Conservation (phyloP, 2,113 vertebrate genomes). For the Ammospiza nelsoni region DNA sequence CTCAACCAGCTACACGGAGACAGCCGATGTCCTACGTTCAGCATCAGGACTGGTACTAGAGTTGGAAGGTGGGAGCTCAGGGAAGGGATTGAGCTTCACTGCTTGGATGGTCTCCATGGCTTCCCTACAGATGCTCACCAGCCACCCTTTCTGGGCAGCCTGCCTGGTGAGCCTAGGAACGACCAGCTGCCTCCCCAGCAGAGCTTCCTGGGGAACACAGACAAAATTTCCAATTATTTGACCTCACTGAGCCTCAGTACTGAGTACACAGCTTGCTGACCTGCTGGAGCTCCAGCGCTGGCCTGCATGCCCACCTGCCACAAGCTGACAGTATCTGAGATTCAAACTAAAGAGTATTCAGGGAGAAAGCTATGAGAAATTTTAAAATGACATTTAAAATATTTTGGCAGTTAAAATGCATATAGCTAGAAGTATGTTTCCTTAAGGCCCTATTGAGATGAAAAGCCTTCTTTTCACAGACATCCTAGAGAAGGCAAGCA, state of each 20-base stretch:
- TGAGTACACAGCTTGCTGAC: not conserved
- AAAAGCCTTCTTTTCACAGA: not conserved
- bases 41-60: not conserved
- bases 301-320: fast-evolving
- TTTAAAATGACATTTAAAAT: not conserved
- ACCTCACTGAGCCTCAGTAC: not conserved
- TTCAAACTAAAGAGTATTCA: not conserved
- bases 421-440: not conserved
- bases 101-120: fast-evolving
- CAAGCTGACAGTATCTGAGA: not conserved
- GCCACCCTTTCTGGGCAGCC: not conserved
- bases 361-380: not conserved
- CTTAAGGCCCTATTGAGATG: not conserved
- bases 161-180: not conserved
- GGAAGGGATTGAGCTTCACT: not conserved
- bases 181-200: not conserved
- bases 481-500: not conserved
- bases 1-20: not conserved
- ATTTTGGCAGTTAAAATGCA: not conserved
- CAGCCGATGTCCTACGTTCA: not conserved
- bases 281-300: not conserved
- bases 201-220: not conserved
- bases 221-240: not conserved
- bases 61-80: not conserved
- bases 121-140: not conserved